Conservation (phyloP, 2,888 invertebrate species). For the Urechis unicinctus region DNA sequence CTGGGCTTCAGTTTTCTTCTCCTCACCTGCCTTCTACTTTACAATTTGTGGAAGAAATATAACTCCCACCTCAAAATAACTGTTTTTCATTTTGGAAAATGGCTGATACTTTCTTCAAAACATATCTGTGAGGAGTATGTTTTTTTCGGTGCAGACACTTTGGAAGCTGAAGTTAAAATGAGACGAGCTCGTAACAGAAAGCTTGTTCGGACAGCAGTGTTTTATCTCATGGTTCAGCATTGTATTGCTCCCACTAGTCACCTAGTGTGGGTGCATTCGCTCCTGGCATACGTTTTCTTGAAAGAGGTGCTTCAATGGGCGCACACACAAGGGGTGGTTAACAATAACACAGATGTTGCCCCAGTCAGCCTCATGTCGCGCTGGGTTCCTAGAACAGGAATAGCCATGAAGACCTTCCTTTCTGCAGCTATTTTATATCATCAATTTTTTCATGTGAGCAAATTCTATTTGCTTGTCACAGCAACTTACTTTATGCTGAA, state of each 20-base stretch:
- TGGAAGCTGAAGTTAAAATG: neutral
- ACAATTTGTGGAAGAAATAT: constrained; percentile 3
- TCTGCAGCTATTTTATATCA: neutral
- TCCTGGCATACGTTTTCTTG: constrained; percentile 7
- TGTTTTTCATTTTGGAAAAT: neutral
- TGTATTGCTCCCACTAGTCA: constrained; percentile 1
- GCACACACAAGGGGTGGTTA: too few relatives aligned
- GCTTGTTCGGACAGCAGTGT: constrained; percentile 4
- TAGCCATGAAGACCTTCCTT: too few relatives aligned
- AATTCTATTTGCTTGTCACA: neutral
- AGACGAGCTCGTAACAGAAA: constrained; percentile 1
- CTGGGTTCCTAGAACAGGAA: too few relatives aligned
- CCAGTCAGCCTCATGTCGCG: too few relatives aligned
- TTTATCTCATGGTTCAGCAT: constrained; percentile 7
- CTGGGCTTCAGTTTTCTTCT: constrained; percentile 6
- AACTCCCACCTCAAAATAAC: constrained; percentile 2
- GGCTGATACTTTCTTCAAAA: neutral
- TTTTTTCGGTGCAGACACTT: neutral
- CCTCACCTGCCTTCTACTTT: neutral
- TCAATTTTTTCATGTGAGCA: neutral
- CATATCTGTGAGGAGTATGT: neutral
- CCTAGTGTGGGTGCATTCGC: constrained; percentile 7
- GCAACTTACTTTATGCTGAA: constrained; percentile 3
- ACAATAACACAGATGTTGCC: too few relatives aligned
- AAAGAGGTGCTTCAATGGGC: neutral